These are phyloP conservation scores for Larimichthys polyactis DNA, from an alignment of 2,113 vertebrate species.

Conservation along the genomic window DNA sequence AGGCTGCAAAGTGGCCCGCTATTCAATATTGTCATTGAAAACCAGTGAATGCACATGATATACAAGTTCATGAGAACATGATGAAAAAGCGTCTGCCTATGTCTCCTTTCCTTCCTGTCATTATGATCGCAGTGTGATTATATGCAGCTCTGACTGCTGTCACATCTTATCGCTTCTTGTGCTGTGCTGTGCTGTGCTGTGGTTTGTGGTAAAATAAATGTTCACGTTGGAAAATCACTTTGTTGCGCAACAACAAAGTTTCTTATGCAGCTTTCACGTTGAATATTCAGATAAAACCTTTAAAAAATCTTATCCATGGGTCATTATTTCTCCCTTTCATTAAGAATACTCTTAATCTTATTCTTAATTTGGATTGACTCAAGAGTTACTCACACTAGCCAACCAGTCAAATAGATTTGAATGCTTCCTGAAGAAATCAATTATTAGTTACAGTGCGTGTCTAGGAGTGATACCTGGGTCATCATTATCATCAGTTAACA, in stretches of 20 bases:
- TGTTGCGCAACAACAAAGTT: neutral
- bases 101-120: conserved; percentile 35
- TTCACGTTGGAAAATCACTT: neutral
- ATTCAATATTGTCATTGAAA: neutral
- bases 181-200: neutral
- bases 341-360: neutral
- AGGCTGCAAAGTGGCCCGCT: conserved; percentile 7
- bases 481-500: conserved; percentile 3
- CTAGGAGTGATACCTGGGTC: neutral
- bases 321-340: neutral
- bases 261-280: neutral
- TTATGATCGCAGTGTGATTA: neutral
- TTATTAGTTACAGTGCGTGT: conserved; percentile 14
- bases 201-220: conserved; percentile 31
- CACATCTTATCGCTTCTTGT: neutral
- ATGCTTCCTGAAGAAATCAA: neutral
- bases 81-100: neutral
- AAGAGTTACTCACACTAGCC: neutral
- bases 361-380: neutral
- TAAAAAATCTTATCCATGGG: neutral
- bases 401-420: neutral
- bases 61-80: neutral
- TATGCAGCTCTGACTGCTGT: neutral
- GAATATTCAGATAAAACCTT: neutral
- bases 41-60: neutral